phyloP scores from a whole-genome alignment of 2,888 invertebrate species.

The Drosophila nigricruria region DNA sequence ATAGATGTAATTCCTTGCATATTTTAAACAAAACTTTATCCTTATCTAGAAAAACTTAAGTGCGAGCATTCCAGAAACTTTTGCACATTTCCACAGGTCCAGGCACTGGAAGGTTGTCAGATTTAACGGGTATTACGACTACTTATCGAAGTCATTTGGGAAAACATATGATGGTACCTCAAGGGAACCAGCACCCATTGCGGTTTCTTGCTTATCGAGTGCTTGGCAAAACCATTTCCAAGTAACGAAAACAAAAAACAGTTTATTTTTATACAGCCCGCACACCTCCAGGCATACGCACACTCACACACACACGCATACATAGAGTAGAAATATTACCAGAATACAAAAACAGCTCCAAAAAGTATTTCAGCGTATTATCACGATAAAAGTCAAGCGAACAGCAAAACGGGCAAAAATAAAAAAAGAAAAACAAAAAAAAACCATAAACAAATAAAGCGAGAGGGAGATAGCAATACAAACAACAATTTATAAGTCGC shows the following conservation, averaged over 20 bases:
- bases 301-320: background rate
- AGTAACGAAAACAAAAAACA: conserved; percentile 21
- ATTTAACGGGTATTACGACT: conserved; percentile 9
- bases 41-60: background rate
- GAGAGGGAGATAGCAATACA: conserved; percentile 26
- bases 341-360: conserved; percentile 22
- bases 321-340: conserved; percentile 2
- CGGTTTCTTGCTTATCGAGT: conserved; percentile 45
- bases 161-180: conserved; percentile 11
- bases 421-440: conserved; percentile 29
- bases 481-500: conserved; percentile 74
- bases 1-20: background rate
- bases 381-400: conserved; percentile 16
- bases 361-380: conserved; percentile 51
- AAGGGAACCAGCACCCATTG: conserved; percentile 33
- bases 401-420: conserved; percentile 17
- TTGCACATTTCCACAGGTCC: background rate
- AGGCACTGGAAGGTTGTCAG: background rate
- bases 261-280: conserved; percentile 48
- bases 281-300: conserved; percentile 8
- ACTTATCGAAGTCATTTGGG: background rate
- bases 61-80: conserved; percentile 3
- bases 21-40: background rate
- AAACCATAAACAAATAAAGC: conserved; percentile 45
- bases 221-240: conserved; percentile 25